Conservation (phyloP, 2,113 vertebrate genomes). For the Atrichornis clamosus region DNA sequence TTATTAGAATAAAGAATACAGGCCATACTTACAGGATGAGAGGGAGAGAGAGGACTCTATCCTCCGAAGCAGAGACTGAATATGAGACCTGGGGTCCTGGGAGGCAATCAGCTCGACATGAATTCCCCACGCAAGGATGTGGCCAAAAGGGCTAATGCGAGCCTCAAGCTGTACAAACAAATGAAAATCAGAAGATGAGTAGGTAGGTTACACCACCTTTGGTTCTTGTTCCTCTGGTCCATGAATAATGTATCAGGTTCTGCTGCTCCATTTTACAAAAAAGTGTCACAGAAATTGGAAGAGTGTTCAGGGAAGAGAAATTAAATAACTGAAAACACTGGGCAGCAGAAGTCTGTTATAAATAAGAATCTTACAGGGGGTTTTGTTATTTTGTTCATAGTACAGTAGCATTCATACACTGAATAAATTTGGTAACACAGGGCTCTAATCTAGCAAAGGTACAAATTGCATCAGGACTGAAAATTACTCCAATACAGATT, state of each 20-base stretch:
- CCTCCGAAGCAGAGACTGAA: constrained; percentile 44
- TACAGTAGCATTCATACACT: not conserved
- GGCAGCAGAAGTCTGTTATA: not conserved
- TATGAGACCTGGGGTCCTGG: constrained; percentile 7
- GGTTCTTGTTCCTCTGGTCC: not conserved
- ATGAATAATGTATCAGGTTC: not conserved
- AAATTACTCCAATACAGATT: not conserved
- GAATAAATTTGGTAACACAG: not conserved
- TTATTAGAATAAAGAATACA: not conserved
- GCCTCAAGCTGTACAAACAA: constrained; percentile 54
- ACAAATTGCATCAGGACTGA: not conserved
- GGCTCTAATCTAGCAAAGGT: not conserved
- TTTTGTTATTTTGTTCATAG: not conserved
- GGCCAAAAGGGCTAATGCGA: constrained; percentile 3
- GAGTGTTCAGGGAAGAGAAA: not conserved
- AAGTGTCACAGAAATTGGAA: not conserved
- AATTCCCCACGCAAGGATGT: constrained; percentile 26
- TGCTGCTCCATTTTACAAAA: not conserved
- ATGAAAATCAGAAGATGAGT: constrained; percentile 45
- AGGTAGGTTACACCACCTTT: not conserved
- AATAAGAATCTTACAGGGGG: not conserved
- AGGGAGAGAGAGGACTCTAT: constrained; percentile 68
- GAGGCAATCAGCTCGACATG: constrained; percentile 44
- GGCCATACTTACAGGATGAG: constrained; percentile 53
- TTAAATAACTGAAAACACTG: not conserved